Percentiles rank a stretch among this genome's conserved stretches.
Conservation (phyloP, 2,888 invertebrate species). For the Harpagoxenus sublaevis region DNA sequence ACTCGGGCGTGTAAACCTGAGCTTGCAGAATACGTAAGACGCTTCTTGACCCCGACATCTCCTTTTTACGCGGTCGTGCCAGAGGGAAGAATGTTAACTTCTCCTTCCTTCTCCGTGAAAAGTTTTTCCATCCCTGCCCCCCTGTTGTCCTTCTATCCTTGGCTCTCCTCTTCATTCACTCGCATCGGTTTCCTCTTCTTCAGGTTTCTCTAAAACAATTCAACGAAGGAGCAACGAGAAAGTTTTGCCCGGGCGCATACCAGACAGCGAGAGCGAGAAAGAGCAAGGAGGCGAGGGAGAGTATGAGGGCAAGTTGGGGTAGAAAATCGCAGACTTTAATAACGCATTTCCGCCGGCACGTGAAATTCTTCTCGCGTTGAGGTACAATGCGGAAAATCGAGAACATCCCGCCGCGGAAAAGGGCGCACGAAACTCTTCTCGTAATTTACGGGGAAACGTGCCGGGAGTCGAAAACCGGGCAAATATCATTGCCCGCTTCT, state of each 20-base stretch:
- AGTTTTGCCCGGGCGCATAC: slow-evolving; percentile 63
- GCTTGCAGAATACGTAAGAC: slow-evolving; percentile 71
- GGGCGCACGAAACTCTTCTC: slow-evolving; percentile 68
- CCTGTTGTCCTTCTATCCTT: slow-evolving; percentile 4
- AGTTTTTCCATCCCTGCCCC: slow-evolving; percentile 30
- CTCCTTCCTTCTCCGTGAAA: slow-evolving; percentile 13
- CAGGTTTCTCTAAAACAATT: slow-evolving; percentile 71
- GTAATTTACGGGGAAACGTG: slow-evolving; percentile 75
- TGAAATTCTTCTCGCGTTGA: slow-evolving; percentile 76
- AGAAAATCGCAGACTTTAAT: slow-evolving; percentile 76
- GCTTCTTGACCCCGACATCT: slow-evolving; percentile 69
- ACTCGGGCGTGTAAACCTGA: slow-evolving; percentile 70
- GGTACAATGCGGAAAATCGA: slow-evolving; percentile 76
- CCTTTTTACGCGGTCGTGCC: slow-evolving; percentile 49
- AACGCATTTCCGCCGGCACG: slow-evolving; percentile 71
- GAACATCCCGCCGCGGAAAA: slow-evolving; percentile 64
- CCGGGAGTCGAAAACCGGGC: slow-evolving; percentile 71
- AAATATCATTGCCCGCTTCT: slow-evolving; percentile 74
- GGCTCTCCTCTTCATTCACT: slow-evolving; percentile 18
- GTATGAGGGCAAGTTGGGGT: slow-evolving; percentile 55
- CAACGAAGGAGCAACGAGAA: slow-evolving; percentile 63
- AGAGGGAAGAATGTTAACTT: slow-evolving; percentile 55
- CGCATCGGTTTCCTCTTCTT: slow-evolving; percentile 27
- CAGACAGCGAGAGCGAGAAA: slow-evolving; percentile 36
- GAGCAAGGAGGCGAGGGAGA: slow-evolving; percentile 6